These are phyloP conservation scores for Uria aalge DNA, from an alignment of 2,113 vertebrate species.

Conservation along the genomic window DNA sequence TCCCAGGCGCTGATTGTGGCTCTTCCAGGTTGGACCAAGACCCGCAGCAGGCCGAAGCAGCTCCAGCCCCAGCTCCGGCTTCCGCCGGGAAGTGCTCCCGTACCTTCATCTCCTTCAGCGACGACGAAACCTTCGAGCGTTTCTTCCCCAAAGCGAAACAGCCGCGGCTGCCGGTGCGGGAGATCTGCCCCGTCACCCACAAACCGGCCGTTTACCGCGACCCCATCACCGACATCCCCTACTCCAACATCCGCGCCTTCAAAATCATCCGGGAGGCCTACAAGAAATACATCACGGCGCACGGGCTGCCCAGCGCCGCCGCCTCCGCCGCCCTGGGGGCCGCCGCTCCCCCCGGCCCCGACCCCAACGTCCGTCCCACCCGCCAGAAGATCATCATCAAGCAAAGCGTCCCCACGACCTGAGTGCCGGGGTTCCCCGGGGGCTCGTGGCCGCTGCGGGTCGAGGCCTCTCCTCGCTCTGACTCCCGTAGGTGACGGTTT, in stretches of 20 bases:
- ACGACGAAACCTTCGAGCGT: slow-evolving; percentile 85
- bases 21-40: slow-evolving; percentile 85
- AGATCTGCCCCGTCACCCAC: slow-evolving; percentile 94
- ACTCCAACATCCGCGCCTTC: slow-evolving; percentile 88
- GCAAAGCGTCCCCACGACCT: slow-evolving; percentile 64
- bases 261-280: slow-evolving; percentile 95
- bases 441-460: accelerated
- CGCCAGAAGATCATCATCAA: slow-evolving; percentile 88
- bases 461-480: accelerated
- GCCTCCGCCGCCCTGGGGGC: slow-evolving; percentile 66
- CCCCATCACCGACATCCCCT: slow-evolving; percentile 94
- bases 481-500: accelerated
- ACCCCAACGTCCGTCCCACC: slow-evolving; percentile 59
- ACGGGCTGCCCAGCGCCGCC: slow-evolving; percentile 85
- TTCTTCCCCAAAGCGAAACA: slow-evolving; percentile 75
- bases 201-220: slow-evolving; percentile 88
- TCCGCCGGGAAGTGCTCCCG: slow-evolving; percentile 80
- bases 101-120: slow-evolving; percentile 92
- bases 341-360: background rate
- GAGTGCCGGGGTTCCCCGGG: background rate
- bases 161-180: slow-evolving; percentile 79
- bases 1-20: background rate
- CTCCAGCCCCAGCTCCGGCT: background rate
- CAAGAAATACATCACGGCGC: slow-evolving; percentile 91
- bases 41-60: slow-evolving; percentile 20